Percentiles rank a stretch among this genome's conserved stretches.
Evolutionary conservation across 2,888 invertebrate genomes (phyloP).

Genomic region (Eupsilia transversa): DNA sequence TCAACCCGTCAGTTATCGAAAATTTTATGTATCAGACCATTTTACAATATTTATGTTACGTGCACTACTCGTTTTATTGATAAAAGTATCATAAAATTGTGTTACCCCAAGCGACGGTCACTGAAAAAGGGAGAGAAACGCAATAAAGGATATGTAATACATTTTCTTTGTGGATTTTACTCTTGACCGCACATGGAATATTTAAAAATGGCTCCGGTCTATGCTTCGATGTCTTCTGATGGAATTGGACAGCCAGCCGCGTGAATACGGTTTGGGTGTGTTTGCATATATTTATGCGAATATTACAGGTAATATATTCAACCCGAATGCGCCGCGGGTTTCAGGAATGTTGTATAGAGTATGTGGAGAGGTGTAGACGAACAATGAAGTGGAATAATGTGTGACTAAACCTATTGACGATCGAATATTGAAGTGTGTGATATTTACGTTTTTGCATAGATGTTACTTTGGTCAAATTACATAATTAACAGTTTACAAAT

Average conservation of each 20-base stretch:
- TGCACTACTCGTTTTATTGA: conserved; percentile 74
- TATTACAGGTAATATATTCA: conserved; percentile 66
- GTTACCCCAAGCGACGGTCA: conserved; percentile 72
- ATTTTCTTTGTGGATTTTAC: conserved; percentile 90
- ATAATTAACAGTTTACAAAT: too few species aligned
- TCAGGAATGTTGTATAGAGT: conserved; percentile 10
- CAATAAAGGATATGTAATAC: conserved; percentile 89
- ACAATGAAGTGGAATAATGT: not conserved
- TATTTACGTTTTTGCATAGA: not conserved
- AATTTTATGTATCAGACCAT: conserved; percentile 46
- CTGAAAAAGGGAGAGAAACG: conserved; percentile 81
- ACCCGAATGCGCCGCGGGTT: conserved; percentile 14
- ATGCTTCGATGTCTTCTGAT: conserved; percentile 79
- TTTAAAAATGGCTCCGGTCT: conserved; percentile 86
- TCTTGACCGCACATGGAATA: conserved; percentile 90
- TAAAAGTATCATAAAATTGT: conserved; percentile 82
- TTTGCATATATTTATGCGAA: conserved; percentile 72
- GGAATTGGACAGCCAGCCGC: conserved; percentile 85
- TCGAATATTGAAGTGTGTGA: not conserved
- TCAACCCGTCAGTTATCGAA: conserved; percentile 36
- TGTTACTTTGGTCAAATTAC: too few species aligned
- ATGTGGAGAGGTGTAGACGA: not conserved
- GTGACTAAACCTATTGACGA: not conserved
- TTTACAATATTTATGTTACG: conserved; percentile 63
- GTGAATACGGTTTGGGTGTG: conserved; percentile 78